phyloP scores from a whole-genome alignment of 30 jellyfish, hydroid and myxozoan genomes.

The Nemopilema nomurai region DNA sequence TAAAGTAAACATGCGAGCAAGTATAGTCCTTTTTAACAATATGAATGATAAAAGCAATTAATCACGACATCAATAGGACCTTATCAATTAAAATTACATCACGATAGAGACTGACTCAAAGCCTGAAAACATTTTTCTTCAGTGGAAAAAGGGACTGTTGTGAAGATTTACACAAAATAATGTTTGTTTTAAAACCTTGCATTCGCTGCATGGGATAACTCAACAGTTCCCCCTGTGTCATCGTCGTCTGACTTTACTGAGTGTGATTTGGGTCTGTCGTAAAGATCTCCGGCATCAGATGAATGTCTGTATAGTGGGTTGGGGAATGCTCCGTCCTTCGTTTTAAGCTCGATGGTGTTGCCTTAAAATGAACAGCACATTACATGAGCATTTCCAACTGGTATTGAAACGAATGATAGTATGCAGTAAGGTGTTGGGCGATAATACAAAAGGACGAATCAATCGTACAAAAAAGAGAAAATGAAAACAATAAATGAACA shows the following conservation, averaged over 20 bases:
- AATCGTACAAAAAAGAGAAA: too few relatives aligned
- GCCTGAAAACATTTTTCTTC: too few relatives aligned
- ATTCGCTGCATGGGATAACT: background rate
- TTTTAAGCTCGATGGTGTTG: constrained; percentile 3
- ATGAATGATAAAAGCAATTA: too few relatives aligned
- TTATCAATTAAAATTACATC: too few relatives aligned
- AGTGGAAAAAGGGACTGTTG: too few relatives aligned
- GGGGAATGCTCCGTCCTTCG: constrained; percentile 15
- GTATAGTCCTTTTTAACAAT: too few relatives aligned
- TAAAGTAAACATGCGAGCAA: too few relatives aligned
- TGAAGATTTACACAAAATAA: too few relatives aligned
- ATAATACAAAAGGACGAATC: background rate
- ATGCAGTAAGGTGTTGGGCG: background rate
- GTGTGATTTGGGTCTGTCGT: constrained; percentile 54
- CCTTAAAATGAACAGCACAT: background rate
- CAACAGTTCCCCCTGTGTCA: background rate
- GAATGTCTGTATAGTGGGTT: constrained; percentile 33
- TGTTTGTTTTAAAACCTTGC: background rate
- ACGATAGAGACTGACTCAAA: too few relatives aligned
- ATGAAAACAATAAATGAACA: too few relatives aligned
- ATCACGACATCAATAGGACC: too few relatives aligned
- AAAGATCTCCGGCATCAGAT: constrained; percentile 21
- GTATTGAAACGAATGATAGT: background rate
- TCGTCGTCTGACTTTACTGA: constrained; percentile 1
- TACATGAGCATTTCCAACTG: background rate